Percentiles rank a stretch among this genome's conserved stretches.
Evolutionary conservation across 2,797 vertebrate species (phyloP).

Genomic region (Sciurus vulgaris): DNA sequence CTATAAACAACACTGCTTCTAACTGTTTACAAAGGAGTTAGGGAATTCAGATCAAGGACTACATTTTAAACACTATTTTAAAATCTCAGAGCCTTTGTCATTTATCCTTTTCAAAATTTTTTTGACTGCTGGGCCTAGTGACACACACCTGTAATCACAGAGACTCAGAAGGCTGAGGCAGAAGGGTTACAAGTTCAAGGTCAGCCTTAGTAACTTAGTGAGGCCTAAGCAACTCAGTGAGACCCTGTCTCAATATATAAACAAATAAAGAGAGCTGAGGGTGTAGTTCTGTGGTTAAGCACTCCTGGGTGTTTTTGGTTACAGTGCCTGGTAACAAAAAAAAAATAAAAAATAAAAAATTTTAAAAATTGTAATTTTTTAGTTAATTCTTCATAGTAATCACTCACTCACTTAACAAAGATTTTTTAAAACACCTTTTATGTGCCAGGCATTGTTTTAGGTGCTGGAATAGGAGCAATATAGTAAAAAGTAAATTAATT

Average conservation of each 20-base stretch:
- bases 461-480: not conserved
- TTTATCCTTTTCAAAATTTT: not conserved
- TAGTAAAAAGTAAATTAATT: conserved; percentile 15
- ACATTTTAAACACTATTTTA: conserved; percentile 47
- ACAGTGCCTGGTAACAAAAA: no score
- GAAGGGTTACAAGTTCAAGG: no score
- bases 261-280: no score
- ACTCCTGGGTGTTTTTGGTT: no score
- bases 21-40: not conserved
- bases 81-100: not conserved
- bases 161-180: no score
- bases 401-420: not conserved
- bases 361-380: no score
- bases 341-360: no score
- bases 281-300: no score
- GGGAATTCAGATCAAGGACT: not conserved
- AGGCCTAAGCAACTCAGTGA: no score
- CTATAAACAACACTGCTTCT: not conserved
- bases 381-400: not conserved
- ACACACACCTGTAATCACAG: no score
- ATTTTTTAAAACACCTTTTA: not conserved
- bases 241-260: no score
- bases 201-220: no score
- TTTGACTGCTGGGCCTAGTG: not conserved
- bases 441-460: not conserved